These are phyloP conservation scores for Rissa tridactyla DNA, from an alignment of 2,113 vertebrate species.

Conservation along the genomic window DNA sequence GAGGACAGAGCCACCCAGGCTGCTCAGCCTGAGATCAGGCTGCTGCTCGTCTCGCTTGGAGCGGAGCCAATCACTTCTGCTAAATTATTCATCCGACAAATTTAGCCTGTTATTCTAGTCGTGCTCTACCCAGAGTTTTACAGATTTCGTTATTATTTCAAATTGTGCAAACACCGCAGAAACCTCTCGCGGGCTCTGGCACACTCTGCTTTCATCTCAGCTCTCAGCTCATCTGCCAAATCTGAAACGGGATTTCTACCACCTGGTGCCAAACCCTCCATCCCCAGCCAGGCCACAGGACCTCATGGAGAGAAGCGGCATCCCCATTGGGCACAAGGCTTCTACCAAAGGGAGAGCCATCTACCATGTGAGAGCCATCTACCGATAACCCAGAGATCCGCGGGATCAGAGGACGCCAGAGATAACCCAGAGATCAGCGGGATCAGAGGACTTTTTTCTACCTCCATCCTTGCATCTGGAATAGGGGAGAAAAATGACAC, in stretches of 20 bases:
- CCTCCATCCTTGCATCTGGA: background rate
- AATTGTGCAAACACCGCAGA: conserved; percentile 37
- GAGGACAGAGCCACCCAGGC: background rate
- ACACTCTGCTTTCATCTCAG: background rate
- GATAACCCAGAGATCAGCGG: no score
- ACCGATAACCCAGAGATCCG: background rate
- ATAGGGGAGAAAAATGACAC: background rate
- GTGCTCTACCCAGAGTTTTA: conserved; percentile 46
- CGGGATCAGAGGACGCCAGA: background rate
- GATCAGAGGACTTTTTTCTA: background rate
- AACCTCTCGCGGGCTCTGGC: conserved; percentile 12
- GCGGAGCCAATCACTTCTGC: conserved; percentile 12
- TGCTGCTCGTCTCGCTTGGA: conserved; percentile 1
- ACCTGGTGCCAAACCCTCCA: background rate
- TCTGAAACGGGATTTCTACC: background rate
- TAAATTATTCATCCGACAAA: conserved; percentile 63
- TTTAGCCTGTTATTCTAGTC: conserved; percentile 54
- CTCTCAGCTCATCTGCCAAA: background rate
- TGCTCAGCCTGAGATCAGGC: background rate
- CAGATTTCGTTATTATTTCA: conserved; percentile 61
- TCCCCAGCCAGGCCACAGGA: background rate
- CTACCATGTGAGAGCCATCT: background rate
- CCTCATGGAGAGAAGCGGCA: background rate
- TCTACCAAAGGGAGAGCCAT: background rate
- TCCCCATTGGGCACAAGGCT: background rate